Base-by-base conservation (phyloP, 2,113 vertebrate species). In the Poeciliopsis prolifica region DNA sequence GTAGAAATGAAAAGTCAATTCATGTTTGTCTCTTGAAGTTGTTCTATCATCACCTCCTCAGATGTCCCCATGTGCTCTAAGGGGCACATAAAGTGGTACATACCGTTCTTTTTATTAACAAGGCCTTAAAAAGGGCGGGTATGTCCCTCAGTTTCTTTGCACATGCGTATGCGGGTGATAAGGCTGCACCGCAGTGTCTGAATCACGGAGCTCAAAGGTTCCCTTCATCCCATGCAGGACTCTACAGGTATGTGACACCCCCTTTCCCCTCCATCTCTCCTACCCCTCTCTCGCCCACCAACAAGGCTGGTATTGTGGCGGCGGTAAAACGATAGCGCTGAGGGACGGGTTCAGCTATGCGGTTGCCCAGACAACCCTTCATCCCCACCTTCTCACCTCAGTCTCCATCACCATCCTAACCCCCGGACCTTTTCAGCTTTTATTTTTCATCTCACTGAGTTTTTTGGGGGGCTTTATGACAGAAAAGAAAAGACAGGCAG, bases 281-380 rank as follows among this genome's bases (percentile, higher is more conserved):
- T 54, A 24, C 82, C 65, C 44, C 54, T 30, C 65, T 19, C 76
- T 19, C 65, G 40, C 67, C 40, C 40, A 42, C 82, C 86, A 90
- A 93, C 92, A 94, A 94, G 90, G 90, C 86, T 70, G 10, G 82
- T 89, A 93, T 94, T 94, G 93, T 93, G 82, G 84, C 67, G 17
- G 72, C 68, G 79, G 93, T 93, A 94, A 93, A 88, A 87, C 68
- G 91, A 93, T 94, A 92, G 90, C 67, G 65, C 85, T 90, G 86
- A 24, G 81, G 89, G 90, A 92, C 81, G 13, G 80, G 74, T 88
- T 89, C 86, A 92, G 85, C 89, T 91, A 92, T 92, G 90, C 74
- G 89, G 89, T 90, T 90, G 86, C 88, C 83, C 78, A 83, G 90
- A 90, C 89, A 89, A 90, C 86, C 82, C 68, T 70, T 61, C 61